Base-by-base conservation (phyloP, 1,140 invertebrate species). In the Eueides isabella region DNA sequence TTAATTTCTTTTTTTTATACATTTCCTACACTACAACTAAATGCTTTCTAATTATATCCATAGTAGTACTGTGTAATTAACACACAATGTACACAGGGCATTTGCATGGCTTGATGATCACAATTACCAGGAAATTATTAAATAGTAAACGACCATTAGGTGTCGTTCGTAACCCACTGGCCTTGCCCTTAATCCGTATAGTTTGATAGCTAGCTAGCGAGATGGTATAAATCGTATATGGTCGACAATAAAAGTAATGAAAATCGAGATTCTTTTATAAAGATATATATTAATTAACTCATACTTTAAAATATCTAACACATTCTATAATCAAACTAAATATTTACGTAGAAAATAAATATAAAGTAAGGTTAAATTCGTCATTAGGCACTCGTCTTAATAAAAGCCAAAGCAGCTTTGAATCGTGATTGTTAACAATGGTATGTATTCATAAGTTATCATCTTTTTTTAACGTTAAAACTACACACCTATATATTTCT, bases 151-250 rank as follows among this genome's bases (percentile, higher is more conserved):
- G 75, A 74, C 67, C 82, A 81, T 83, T 85, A 81, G 81, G 79
- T 84, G 76, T 69, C 76, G 85, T 79, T 85, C 83, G 80, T 88
- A 86, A 89, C 86, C 86, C 76, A 78, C 55, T 85, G 80, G 74
- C 87, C 86, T 89, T 89, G 87, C 79, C 83, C 85, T 85, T 87
- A 88, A 88, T 90, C 82, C 80, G 41, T 71, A n/a, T 64, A 28
- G 48, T 55, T 55, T 55, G 48, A 55, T 55, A 55, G 23, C 48
- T 55, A 26, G 48, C 48, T n/a, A n/a, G n/a, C n/a, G n/a, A n/a
- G 6, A 55, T 55, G 48, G 48, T 19, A 23, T 26, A 23, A 11
- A 26, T 55, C 1, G 23, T 5, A 55, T 48, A 26, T 26, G 23
- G 23, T 12, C 48, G 1, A 23, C 26, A 9, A 26, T 26, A 1